Base-by-base conservation (phyloP, 2,888 invertebrate species). In the Entomobrya proxima region DNA sequence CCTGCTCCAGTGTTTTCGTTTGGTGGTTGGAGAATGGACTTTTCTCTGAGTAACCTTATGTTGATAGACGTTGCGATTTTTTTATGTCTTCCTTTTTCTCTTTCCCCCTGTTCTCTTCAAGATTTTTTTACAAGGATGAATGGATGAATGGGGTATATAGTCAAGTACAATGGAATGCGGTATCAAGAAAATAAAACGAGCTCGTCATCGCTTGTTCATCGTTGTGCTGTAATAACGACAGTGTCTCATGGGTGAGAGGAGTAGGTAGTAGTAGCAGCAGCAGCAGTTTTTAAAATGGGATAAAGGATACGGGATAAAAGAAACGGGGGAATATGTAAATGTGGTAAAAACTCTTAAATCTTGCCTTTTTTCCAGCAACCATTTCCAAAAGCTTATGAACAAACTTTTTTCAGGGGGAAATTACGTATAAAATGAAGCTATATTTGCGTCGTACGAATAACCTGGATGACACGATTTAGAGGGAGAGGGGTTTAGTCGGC, bases 341-440 rank as follows among this genome's bases (percentile, higher is more conserved):
- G 44, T 44, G 67, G 37, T 67, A 67, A 67, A 35, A 37, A 67
- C 58, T 37, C 37, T 64, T 58, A 58, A 37, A 47, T 47, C 72
- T 72, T 72, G n/a, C n/a, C 47, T 40, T 67, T 21, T 3, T 21
- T 67, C 27, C 40, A 72, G 47, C 47, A 27, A 44, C 44, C 44
- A n/a, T 47, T 3, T 69, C 6, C 15, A 52, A 52, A 6, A 5
- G 44, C 52, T 15, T 52, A 52, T 52, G n/a, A n/a, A n/a, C n/a
- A n/a, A n/a, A n/a, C n/a, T n/a, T n/a, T n/a, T n/a, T n/a, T n/a
- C n/a, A n/a, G n/a, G n/a, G n/a, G n/a, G n/a, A n/a, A n/a, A n/a
- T n/a, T n/a, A n/a, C n/a, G n/a, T n/a, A n/a, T n/a, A n/a, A n/a
- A n/a, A n/a, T n/a, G n/a, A n/a, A n/a, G n/a, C n/a, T n/a, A n/a